Conservation (phyloP, 2,113 vertebrate species). For the Dryoscopus gambensis region DNA sequence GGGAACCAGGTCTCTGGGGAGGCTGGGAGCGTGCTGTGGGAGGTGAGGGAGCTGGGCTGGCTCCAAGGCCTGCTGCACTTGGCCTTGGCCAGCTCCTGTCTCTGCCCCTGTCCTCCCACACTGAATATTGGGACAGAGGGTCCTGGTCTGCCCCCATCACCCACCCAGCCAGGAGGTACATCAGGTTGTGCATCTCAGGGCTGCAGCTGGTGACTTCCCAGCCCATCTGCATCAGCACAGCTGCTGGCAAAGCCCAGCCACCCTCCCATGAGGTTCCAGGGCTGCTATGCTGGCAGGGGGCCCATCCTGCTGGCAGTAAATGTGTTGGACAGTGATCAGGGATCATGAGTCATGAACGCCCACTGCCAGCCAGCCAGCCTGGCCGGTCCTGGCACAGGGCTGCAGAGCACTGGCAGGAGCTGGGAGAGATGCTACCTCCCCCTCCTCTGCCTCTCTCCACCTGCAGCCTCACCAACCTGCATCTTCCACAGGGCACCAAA, state of each 20-base stretch:
- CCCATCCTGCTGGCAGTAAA: background rate
- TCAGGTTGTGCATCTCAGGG: background rate
- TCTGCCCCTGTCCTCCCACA: background rate
- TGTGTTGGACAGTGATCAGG: background rate
- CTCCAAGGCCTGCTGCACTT: fast-evolving
- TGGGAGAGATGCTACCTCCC: background rate
- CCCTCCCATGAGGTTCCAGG: background rate
- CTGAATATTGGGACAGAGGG: fast-evolving
- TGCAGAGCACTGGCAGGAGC: background rate
- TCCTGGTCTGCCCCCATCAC: background rate
- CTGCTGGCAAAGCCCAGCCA: background rate
- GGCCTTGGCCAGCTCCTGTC: background rate
- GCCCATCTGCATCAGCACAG: background rate
- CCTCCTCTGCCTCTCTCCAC: background rate
- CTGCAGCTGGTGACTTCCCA: background rate
- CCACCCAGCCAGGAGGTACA: background rate
- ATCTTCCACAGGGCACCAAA: background rate
- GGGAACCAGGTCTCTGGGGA: background rate
- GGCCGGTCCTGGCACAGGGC: background rate
- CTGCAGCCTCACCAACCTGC: background rate
- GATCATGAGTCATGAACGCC: background rate
- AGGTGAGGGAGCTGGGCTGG: background rate
- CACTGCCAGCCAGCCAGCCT: background rate
- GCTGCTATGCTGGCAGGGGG: background rate
- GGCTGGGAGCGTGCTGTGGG: background rate